Evolutionary conservation across 2,888 invertebrate species (phyloP).

Genomic region (Phlogophora meticulosa): DNA sequence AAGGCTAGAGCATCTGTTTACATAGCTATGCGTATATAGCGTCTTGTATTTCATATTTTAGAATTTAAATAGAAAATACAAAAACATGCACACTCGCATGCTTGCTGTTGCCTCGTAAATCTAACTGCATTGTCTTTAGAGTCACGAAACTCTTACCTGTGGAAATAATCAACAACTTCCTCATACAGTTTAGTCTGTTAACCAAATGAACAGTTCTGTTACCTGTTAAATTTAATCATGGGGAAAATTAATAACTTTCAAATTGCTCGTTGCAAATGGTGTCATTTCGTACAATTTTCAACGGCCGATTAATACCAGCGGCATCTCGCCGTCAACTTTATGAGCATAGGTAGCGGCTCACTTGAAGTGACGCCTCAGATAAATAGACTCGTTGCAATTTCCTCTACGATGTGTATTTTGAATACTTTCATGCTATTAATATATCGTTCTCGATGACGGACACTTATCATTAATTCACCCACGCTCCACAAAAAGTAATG

Average conservation of each 20-base stretch:
- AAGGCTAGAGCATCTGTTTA: constrained; percentile 30
- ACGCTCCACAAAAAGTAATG: constrained; percentile 44
- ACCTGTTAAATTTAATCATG: constrained; percentile 20
- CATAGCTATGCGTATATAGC: constrained; percentile 19
- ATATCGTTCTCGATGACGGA: constrained; percentile 17
- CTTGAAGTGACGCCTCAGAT: constrained; percentile 49
- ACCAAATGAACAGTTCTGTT: constrained; percentile 25
- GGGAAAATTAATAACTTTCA: constrained; percentile 47
- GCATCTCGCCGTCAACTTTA: constrained; percentile 60
- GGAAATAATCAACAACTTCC: constrained; percentile 33
- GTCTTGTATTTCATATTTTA: constrained; percentile 4
- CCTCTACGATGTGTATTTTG: constrained; percentile 38
- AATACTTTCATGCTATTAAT: constrained; percentile 41
- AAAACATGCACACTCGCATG: constrained; percentile 39
- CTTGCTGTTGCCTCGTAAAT: constrained; percentile 36
- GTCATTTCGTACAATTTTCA: constrained; percentile 68
- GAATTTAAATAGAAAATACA: constrained; percentile 10
- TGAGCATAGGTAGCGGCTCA: constrained; percentile 51
- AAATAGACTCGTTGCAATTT: constrained; percentile 60
- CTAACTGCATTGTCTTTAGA: constrained; percentile 31
- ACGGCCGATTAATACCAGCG: constrained; percentile 52
- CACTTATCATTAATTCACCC: constrained; percentile 24
- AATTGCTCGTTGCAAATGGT: constrained; percentile 60
- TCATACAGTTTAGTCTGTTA: constrained; percentile 27
- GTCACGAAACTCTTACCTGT: constrained; percentile 26